Evolutionary conservation across 2,797 vertebrate species (phyloP).

Genomic region (Helarctos malayanus): DNA sequence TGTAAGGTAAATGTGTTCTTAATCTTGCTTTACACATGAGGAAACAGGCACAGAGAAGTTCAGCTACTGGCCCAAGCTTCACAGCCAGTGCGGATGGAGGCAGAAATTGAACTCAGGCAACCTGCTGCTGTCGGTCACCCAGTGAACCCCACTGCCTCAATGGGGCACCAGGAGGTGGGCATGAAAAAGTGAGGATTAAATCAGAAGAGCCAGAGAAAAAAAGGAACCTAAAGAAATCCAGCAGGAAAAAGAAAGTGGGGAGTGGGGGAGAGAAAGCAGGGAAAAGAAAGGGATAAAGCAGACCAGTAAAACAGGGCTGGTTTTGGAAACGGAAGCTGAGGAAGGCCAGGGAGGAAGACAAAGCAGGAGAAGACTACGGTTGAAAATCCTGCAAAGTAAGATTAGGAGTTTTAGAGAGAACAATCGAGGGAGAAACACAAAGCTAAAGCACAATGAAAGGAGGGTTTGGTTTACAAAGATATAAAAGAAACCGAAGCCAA

Average conservation of each 20-base stretch:
- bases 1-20: not conserved
- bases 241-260: not conserved
- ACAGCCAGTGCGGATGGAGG: not conserved
- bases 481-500: slow-evolving; percentile 24
- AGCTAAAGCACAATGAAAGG: not conserved
- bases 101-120: not conserved
- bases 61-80: not conserved
- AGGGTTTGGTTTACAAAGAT: slow-evolving; percentile 32
- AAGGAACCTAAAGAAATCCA: not conserved
- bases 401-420: not conserved
- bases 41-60: not conserved
- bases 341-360: not conserved
- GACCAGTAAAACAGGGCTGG: not conserved
- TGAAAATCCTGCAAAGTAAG: not conserved
- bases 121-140: not conserved
- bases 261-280: not conserved
- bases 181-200: not conserved
- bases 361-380: not conserved
- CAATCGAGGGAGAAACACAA: not conserved
- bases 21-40: not conserved
- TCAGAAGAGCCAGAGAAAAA: not conserved
- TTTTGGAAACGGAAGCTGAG: not conserved
- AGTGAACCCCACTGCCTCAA: not conserved
- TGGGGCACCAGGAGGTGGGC: too few species aligned
- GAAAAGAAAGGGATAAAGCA: not conserved